Percentiles rank a stretch among this genome's conserved stretches.
These are phyloP conservation scores for Gortyna flavago DNA, from an alignment of 2,888 invertebrate genomes.

Conservation along the genomic window DNA sequence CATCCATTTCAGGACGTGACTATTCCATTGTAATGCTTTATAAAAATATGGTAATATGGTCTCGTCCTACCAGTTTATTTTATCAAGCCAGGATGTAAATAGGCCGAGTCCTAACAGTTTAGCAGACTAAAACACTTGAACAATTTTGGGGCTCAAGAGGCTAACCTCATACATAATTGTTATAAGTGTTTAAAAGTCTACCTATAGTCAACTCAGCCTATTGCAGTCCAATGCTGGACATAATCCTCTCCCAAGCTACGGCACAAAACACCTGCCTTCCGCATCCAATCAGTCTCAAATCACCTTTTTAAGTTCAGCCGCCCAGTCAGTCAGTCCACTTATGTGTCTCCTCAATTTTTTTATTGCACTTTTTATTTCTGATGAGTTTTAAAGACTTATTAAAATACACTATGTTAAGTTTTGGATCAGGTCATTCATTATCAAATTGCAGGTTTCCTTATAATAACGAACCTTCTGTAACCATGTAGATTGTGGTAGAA, in stretches of 20 bases:
- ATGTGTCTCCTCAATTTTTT: not conserved
- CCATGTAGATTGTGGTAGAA: not conserved
- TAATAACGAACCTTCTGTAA: not conserved
- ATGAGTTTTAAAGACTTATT: not conserved
- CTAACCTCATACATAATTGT: not conserved
- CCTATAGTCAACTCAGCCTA: not conserved
- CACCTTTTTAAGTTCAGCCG: not conserved
- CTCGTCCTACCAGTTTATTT: conserved; percentile 13
- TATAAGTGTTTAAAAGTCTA: not conserved
- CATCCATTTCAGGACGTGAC: conserved; percentile 15
- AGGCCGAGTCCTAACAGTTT: not conserved
- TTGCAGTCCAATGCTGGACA: not conserved
- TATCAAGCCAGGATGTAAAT: not conserved
- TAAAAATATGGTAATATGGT: conserved; percentile 17
- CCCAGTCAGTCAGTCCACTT: not conserved
- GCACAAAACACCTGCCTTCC: not conserved
- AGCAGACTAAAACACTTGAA: not conserved
- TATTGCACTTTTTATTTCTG: not conserved
- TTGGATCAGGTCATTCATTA: not conserved
- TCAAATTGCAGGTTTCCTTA: not conserved
- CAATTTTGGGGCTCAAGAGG: not conserved
- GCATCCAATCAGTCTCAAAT: not conserved
- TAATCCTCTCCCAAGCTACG: not conserved
- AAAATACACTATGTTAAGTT: not conserved
- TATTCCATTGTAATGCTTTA: conserved; percentile 13